These are phyloP conservation scores for Zelostemma sp. DNA, from an alignment of 1,140 invertebrate genomes.

Conservation along the genomic window DNA sequence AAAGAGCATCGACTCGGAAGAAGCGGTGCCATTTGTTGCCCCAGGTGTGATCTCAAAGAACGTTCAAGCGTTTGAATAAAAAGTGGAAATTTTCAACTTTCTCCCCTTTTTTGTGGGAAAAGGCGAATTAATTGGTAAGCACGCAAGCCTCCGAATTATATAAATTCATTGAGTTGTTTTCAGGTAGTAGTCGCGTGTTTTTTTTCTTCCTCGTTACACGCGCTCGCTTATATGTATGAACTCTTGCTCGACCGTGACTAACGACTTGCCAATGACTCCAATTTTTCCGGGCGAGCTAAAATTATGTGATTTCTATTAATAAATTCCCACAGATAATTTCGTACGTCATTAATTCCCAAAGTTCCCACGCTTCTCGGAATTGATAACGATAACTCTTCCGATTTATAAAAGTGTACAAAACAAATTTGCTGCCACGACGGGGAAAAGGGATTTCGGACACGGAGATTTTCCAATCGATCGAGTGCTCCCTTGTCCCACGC, in stretches of 20 bases:
- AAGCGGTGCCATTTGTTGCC: no score
- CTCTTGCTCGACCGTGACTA: background rate
- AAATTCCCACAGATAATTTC: background rate
- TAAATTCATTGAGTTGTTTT: background rate
- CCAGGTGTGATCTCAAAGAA: no score
- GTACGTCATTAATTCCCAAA: no score
- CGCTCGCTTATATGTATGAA: background rate
- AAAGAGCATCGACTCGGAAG: no score
- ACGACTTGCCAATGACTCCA: background rate
- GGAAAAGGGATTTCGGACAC: background rate
- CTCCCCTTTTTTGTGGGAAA: no score
- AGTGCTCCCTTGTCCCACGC: background rate
- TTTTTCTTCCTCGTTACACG: background rate
- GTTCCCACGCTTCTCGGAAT: no score
- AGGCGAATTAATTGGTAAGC: no score
- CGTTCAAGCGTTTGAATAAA: no score
- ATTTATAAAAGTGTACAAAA: no score
- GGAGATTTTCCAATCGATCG: background rate
- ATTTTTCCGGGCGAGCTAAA: background rate
- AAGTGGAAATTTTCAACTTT: no score
- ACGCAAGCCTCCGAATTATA: background rate
- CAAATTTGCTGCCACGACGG: no score
- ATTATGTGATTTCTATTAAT: background rate
- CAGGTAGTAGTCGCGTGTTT: background rate
- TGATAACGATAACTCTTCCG: no score